phyloP scores from a whole-genome alignment of 1,140 invertebrate genomes.

The Drosophila sp. region DNA sequence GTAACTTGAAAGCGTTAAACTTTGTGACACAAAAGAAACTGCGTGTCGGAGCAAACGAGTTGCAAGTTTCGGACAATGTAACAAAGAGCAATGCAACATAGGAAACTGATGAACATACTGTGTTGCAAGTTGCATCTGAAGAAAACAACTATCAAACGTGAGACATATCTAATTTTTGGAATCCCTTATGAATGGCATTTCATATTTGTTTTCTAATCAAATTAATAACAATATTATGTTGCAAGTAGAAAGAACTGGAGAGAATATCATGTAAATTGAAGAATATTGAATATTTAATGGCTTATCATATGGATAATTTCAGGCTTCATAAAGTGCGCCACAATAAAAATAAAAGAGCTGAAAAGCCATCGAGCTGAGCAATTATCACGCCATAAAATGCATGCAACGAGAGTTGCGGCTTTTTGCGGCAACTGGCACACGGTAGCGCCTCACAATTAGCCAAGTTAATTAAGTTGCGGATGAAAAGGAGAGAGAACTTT shows the following conservation, averaged over 20 bases:
- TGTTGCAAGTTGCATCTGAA: not conserved
- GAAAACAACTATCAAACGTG: not conserved
- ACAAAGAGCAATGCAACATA: not conserved
- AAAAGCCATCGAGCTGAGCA: conserved; percentile 40
- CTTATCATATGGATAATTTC: not conserved
- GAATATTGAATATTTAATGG: too few species aligned
- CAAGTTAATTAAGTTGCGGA: conserved; percentile 71
- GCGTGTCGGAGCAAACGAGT: not conserved
- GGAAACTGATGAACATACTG: not conserved
- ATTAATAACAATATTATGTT: too few species aligned
- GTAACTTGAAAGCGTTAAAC: conserved; percentile 11
- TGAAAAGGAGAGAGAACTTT: conserved; percentile 49
- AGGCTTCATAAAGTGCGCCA: conserved; percentile 31
- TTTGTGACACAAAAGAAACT: conserved; percentile 49
- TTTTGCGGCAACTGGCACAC: conserved; percentile 50
- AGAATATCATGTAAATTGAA: too few species aligned
- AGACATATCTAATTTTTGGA: too few species aligned
- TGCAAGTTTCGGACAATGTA: conserved; percentile 3
- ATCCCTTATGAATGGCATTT: too few species aligned
- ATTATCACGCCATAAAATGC: conserved; percentile 49
- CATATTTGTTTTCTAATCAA: too few species aligned
- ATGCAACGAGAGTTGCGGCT: conserved; percentile 21
- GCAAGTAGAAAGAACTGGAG: too few species aligned
- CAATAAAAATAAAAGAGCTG: conserved; percentile 15
- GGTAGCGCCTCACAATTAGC: conserved; percentile 74